Evolutionary conservation across 2,888 invertebrate species (phyloP), one percentile per base, ranked within the genome.

Genomic region (Cylindroiulus punctatus): DNA sequence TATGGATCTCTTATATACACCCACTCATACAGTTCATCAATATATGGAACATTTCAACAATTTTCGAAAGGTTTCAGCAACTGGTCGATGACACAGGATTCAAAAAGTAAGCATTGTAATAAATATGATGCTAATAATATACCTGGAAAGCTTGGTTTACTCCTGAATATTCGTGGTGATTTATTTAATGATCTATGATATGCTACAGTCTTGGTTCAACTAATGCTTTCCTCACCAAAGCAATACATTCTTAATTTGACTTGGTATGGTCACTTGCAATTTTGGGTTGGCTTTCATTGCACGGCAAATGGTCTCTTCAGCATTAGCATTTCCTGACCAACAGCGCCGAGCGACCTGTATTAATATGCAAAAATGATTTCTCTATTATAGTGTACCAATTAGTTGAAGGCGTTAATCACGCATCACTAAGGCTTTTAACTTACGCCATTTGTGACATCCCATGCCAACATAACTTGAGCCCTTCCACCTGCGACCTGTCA

Each of bases 1-100:
- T 88, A 94, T 96, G 94, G 96, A 95, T 90, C 96, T 96, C 85
- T 93, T 95, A 86, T 98, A 97, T 91, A 95, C 95, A 42, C 97
- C 98, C 0, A 94, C 96, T 89, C 97, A 98, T 90, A 97, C 97
- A 0, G 95, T 98, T 88, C 96, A 96, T 89, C 98, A 98, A 90
- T 98, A 98, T 90, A 92, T 98, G 90, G 98, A 98, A 91, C 97
- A 98, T 90, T 98, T 98, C 90, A 95, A 95, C 88, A 94, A 95
- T 86, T 97, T 96, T 89, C 93, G 97, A 87, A 98, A 98, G 30
- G 81, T 85, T n/a, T 81, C 81, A 30, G 85, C 85, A 36, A 12
- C 76, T 81, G 40, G 40, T 40, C 22, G 76, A 81, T 36, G 42
- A 42, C 19, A 36, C 5, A n/a, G 14, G 84, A 84, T 42, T 5